A percentile compares a stretch with the other conserved stretches of the same genome.
These are phyloP conservation scores for Xiphorhynchus elegans DNA, from an alignment of 2,113 vertebrate genomes.

Conservation along the genomic window DNA sequence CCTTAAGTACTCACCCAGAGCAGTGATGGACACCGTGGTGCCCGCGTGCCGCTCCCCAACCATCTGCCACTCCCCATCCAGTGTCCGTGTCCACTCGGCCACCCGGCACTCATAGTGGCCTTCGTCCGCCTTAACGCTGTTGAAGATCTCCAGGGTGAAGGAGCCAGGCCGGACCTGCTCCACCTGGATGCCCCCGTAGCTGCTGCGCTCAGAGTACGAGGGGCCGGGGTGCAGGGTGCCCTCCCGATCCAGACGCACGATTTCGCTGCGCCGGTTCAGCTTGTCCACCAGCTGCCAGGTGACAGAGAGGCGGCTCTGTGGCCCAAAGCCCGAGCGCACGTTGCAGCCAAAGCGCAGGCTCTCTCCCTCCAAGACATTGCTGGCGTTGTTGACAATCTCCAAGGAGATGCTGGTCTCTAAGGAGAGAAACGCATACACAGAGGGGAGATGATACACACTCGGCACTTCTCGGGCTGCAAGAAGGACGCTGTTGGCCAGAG, in stretches of 20 bases:
- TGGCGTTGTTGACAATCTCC: slow-evolving; percentile 86
- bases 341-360: slow-evolving; percentile 86
- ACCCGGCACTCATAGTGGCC: slow-evolving; percentile 91
- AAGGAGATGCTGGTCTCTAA: slow-evolving; percentile 94
- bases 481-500: slow-evolving; percentile 14
- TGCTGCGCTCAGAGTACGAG: slow-evolving; percentile 84
- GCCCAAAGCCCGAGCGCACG: slow-evolving; percentile 73
- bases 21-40: slow-evolving; percentile 84
- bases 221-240: slow-evolving; percentile 84
- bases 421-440: slow-evolving; percentile 55
- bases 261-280: slow-evolving; percentile 79
- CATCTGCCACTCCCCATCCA: slow-evolving; percentile 87
- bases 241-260: slow-evolving; percentile 86
- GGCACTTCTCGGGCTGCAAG: slow-evolving; percentile 16
- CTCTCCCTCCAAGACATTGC: slow-evolving; percentile 88
- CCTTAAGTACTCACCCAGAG: slow-evolving; percentile 85
- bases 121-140: slow-evolving; percentile 86
- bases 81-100: slow-evolving; percentile 84
- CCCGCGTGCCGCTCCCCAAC: slow-evolving; percentile 83
- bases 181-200: slow-evolving; percentile 87
- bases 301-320: slow-evolving; percentile 83
- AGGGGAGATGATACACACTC: slow-evolving; percentile 47
- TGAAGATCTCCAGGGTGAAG: slow-evolving; percentile 87
- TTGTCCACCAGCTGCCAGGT: slow-evolving; percentile 87
- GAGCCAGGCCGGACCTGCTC: slow-evolving; percentile 82